Percentiles rank a stretch among this genome's conserved stretches.
These are phyloP conservation scores for Eudyptes chrysolophus DNA, from an alignment of 2,113 vertebrate species.

Conservation along the genomic window DNA sequence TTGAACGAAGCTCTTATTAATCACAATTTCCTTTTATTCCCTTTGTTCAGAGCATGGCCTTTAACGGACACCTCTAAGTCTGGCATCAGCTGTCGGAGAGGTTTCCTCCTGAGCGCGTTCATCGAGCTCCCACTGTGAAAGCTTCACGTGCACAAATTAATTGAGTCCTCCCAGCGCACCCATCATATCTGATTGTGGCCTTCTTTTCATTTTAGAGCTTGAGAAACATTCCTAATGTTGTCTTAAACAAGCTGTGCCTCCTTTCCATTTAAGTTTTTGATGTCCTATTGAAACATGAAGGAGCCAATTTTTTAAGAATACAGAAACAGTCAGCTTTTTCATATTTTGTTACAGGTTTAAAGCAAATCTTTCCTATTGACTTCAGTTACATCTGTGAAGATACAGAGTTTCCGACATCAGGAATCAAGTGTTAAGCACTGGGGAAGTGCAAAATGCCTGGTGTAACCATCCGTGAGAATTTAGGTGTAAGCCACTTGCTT, in stretches of 20 bases:
- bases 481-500: not conserved
- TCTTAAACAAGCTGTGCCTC: not conserved
- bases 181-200: not conserved
- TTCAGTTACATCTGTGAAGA: not conserved
- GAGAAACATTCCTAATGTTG: not conserved
- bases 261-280: not conserved
- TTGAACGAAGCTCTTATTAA: not conserved
- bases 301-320: not conserved
- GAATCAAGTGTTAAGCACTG: not conserved
- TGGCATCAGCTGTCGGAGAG: not conserved
- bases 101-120: not conserved
- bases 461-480: not conserved
- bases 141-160: not conserved
- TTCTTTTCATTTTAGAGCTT: not conserved
- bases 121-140: not conserved
- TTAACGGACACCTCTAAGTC: not conserved
- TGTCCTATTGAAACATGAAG: not conserved
- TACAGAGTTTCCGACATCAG: not conserved
- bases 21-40: not conserved
- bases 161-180: not conserved
- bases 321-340: not conserved
- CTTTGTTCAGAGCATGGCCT: not conserved
- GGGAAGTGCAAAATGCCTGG: rapidly evolving
- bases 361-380: not conserved
- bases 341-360: not conserved